Evolutionary conservation across 2,797 vertebrate species (phyloP).

Genomic region (Rhabdomys pumilio): DNA sequence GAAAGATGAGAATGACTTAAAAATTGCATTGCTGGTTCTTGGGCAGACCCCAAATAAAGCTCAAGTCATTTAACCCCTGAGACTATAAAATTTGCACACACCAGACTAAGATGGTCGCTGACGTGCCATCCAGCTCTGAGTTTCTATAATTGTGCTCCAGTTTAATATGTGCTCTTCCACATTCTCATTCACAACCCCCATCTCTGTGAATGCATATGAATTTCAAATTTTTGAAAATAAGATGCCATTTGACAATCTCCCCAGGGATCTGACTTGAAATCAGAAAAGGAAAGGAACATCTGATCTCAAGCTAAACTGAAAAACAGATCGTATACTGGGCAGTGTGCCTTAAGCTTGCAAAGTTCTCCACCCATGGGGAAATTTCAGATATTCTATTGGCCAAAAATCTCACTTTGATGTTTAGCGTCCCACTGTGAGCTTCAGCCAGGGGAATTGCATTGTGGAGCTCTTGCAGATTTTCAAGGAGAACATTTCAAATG

Average conservation of each 20-base stretch:
- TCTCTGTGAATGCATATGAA: conserved; percentile 84
- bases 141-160: conserved; percentile 82
- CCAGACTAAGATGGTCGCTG: conserved; percentile 74
- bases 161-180: conserved; percentile 83
- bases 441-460: conserved; percentile 49
- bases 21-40: conserved; percentile 59
- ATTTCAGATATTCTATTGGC: conserved; percentile 78
- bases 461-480: conserved; percentile 59
- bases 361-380: conserved; percentile 81
- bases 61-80: conserved; percentile 70
- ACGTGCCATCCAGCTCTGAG: conserved; percentile 76
- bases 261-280: conserved; percentile 84
- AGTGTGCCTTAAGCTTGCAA: conserved; percentile 81
- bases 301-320: conserved; percentile 85
- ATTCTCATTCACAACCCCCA: conserved; percentile 83
- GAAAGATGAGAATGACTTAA: conserved; percentile 29
- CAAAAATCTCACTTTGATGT: conserved; percentile 73
- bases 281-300: conserved; percentile 86
- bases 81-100: conserved; percentile 79
- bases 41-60: conserved; percentile 69
- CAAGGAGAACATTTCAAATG: conserved; percentile 53
- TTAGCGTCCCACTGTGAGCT: conserved; percentile 58
- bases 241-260: conserved; percentile 86
- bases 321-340: conserved; percentile 83
- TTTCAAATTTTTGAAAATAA: conserved; percentile 86